Evolutionary conservation across 1,140 invertebrate species (phyloP), one percentile per base, ranked within the genome.

Genomic region (Hylyphantes graminicola): DNA sequence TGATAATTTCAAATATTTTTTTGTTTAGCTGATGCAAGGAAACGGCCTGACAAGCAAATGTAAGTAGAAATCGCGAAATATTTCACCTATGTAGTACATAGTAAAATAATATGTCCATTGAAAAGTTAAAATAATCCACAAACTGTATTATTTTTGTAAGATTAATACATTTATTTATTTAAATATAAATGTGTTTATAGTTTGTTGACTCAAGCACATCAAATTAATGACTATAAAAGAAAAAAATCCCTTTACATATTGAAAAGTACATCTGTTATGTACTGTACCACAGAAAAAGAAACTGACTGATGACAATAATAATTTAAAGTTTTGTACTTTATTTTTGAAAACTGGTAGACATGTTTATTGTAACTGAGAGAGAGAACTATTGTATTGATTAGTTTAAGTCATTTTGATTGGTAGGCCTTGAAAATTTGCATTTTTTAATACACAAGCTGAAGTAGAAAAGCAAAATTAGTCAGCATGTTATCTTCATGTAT

Each of bases 11-110:
- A 48, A 53, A 9, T 48, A 57, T 57, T 48, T 11, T 57, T 17
- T 74, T 57, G 55, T 57, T 35, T 59, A 74, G 55, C 72, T n/a
- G 67, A 70, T 53, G 67, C 67, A 15, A 35, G 35, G 4, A 74
- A 74, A 35, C 55, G 15, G 21, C 55, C 55, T 74, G 21, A 74
- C 13, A 74, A 57, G 15, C 21, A 21, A 19, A 55, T 59, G 54
- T 57, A 74, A 35, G 53, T 59, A 64, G 9, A 17, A 12, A 17
- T 19, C 65, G 7, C 21, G 9, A 13, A 83, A 55, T 57, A 59
- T 54, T n/a, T 61, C 15, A 61, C 59, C 17, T 11, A 61, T 61
- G 17, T n/a, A n/a, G n/a, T n/a, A n/a, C n/a, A n/a, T 61, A 7
- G 15, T n/a, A 9, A 7, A 8, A 17, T 61, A 35, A 35, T 35